Conservation (phyloP, 1,140 invertebrate genomes). For the Solenopsis fugax region DNA sequence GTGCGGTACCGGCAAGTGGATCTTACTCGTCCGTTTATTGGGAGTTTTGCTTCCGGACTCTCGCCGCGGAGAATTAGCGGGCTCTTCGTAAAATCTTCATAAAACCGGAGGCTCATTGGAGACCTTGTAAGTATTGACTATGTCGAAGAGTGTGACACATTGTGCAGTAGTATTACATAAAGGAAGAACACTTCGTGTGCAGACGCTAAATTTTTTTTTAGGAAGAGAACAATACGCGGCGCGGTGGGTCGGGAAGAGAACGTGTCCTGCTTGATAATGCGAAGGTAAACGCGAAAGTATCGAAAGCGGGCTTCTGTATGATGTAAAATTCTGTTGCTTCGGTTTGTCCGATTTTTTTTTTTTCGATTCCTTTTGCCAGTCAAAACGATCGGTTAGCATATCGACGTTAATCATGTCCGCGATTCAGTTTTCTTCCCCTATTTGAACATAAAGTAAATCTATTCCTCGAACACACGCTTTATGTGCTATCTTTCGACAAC, state of each 20-base stretch:
- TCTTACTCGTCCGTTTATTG: neutral
- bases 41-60: neutral
- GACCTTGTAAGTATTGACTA: conserved; percentile 5
- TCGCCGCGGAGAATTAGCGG: neutral
- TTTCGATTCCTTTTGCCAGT: neutral
- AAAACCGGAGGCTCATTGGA: neutral
- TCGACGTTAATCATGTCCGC: neutral
- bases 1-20: neutral
- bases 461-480: neutral
- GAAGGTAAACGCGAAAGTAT: conserved; percentile 58
- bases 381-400: neutral
- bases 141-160: conserved; percentile 14
- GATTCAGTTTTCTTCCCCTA: neutral
- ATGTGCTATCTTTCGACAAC: neutral
- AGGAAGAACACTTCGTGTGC: neutral
- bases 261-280: conserved; percentile 64
- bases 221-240: neutral
- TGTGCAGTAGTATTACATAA: neutral
- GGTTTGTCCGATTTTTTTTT: conserved; percentile 7
- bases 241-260: neutral
- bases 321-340: neutral
- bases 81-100: neutral
- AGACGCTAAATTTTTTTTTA: conserved; percentile 46
- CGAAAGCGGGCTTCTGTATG: conserved; percentile 63
- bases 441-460: neutral